Percentiles rank a stretch among this genome's conserved stretches.
Conservation (phyloP, 2,113 vertebrate genomes). For the Zosterops hypoxanthus region DNA sequence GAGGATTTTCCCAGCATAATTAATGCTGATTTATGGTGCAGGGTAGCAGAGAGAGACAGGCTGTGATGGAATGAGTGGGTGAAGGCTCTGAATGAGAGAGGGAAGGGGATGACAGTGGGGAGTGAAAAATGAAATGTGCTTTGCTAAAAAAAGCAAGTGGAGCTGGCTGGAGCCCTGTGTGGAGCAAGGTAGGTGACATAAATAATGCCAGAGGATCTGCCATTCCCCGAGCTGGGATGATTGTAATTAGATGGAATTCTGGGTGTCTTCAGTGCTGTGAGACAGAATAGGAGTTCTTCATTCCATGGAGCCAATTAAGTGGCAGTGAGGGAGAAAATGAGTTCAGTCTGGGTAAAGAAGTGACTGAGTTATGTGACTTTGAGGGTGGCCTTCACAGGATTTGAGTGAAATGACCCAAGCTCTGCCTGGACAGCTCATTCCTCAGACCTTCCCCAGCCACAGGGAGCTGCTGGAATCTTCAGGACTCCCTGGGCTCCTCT, state of each 20-base stretch:
- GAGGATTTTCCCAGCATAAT: conserved; percentile 22
- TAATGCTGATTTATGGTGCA: conserved; percentile 15
- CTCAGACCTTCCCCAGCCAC: not conserved
- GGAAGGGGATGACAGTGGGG: conserved; percentile 41
- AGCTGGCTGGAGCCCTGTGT: not conserved
- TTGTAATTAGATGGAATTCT: conserved; percentile 13
- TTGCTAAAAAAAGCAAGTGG: conserved; percentile 15
- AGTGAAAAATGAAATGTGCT: conserved; percentile 59
- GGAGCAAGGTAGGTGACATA: conserved; percentile 41
- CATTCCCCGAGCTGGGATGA: not conserved
- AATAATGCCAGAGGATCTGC: not conserved
- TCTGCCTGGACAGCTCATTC: not conserved
- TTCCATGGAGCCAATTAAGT: not conserved
- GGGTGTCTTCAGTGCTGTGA: not conserved
- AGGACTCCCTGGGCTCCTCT: not conserved
- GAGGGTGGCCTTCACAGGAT: not conserved
- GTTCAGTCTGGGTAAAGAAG: not conserved
- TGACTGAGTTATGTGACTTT: not conserved
- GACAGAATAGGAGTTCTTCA: not conserved
- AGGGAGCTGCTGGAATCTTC: not conserved
- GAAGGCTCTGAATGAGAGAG: conserved; percentile 29
- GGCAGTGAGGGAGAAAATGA: not conserved
- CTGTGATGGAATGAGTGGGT: not conserved
- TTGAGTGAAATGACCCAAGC: not conserved
- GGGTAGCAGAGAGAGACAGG: not conserved